Evolutionary conservation across 2,113 vertebrate genomes (phyloP).

Genomic region (Tragelaphus scriptus): DNA sequence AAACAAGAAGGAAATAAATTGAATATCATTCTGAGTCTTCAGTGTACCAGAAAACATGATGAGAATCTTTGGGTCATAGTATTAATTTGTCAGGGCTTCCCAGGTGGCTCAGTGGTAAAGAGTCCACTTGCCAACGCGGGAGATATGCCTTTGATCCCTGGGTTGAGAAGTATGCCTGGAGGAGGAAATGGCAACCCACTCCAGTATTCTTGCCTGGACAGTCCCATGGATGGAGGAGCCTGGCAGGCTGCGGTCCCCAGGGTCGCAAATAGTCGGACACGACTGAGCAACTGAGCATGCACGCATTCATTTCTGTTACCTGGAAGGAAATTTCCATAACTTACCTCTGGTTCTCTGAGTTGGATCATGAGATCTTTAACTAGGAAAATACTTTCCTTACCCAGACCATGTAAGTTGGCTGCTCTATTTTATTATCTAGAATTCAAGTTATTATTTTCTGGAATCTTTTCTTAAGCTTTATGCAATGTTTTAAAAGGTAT

Average conservation of each 20-base stretch:
- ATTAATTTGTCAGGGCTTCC: constrained; percentile 3
- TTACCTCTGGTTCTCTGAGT: constrained; percentile 16
- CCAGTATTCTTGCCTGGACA: not conserved
- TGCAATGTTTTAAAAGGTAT: not conserved
- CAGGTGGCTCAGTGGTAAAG: not conserved
- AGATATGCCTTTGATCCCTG: not conserved
- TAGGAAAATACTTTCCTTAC: not conserved
- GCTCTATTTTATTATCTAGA: not conserved
- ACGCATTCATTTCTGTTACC: constrained; percentile 33
- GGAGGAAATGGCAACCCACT: not conserved
- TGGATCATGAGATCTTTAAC: not conserved
- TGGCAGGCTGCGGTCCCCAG: not conserved
- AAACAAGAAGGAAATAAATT: constrained; percentile 3
- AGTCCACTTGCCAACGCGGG: accelerated
- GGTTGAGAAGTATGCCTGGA: not conserved
- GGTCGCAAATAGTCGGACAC: accelerated
- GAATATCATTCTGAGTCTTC: constrained; percentile 37
- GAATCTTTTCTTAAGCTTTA: not conserved
- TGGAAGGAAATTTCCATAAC: constrained; percentile 40
- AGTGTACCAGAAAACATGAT: constrained; percentile 4
- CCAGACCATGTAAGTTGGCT: not conserved
- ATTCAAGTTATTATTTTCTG: not conserved
- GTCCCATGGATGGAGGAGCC: not conserved
- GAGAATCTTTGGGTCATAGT: constrained; percentile 32
- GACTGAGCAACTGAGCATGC: not conserved